Evolutionary conservation across 2,797 vertebrate species (phyloP).

Genomic region (Eptatretus atami): DNA sequence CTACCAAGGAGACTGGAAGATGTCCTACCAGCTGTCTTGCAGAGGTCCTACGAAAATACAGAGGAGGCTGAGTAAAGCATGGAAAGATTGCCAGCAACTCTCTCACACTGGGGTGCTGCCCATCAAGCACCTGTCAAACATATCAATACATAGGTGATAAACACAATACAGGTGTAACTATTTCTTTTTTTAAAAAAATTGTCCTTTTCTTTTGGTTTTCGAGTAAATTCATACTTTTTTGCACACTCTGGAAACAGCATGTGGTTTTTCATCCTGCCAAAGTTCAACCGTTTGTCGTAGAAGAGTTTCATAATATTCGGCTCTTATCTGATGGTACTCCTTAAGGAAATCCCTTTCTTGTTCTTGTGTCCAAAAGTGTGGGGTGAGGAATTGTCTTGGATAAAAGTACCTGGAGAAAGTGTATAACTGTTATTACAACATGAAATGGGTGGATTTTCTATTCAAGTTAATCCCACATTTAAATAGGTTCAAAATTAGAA

Average conservation of each 20-base stretch:
- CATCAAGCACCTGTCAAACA: constrained; percentile 22
- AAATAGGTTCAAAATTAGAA: background rate
- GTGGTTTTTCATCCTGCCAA: no score
- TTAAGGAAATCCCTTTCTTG: constrained; percentile 35
- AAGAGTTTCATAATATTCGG: background rate
- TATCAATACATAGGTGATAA: background rate
- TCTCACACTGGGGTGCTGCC: constrained; percentile 20
- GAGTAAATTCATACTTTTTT: no score
- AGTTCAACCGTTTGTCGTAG: no score
- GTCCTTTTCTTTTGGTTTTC: no score
- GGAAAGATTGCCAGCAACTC: constrained; percentile 27
- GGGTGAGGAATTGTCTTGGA: constrained; percentile 52
- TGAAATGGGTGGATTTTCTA: background rate
- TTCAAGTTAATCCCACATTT: background rate
- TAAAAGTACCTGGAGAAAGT: constrained; percentile 36
- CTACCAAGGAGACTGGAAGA: no score
- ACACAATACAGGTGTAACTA: background rate
- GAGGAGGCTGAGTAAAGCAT: constrained; percentile 26
- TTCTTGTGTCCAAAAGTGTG: constrained; percentile 45
- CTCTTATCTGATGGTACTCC: constrained; percentile 25
- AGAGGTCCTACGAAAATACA: constrained; percentile 22
- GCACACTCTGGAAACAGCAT: no score
- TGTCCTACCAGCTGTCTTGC: constrained; percentile 31
- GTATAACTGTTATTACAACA: background rate
- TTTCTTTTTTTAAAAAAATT: no score